Evolutionary conservation across 2,888 invertebrate species (phyloP).

Genomic region (Mesopsocus fuscifrons): DNA sequence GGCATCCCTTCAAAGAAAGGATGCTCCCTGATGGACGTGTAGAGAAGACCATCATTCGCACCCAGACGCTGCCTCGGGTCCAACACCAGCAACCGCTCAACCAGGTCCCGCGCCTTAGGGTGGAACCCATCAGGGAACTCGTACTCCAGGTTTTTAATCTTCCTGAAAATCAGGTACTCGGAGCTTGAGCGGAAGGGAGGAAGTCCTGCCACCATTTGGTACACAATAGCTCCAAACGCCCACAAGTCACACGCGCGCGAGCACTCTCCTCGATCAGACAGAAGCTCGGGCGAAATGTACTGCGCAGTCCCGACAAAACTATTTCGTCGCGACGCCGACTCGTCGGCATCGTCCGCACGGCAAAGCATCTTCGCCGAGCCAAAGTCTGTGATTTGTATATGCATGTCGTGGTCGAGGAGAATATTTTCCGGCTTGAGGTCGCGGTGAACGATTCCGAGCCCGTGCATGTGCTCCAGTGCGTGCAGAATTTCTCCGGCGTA

Average conservation of each 20-base stretch:
- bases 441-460: slow-evolving; percentile 76
- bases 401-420: slow-evolving; percentile 85
- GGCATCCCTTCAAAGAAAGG: slow-evolving; percentile 67
- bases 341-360: slow-evolving; percentile 23
- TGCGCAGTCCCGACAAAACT: slow-evolving; percentile 98
- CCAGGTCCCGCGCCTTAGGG: slow-evolving; percentile 66
- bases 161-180: slow-evolving; percentile 92
- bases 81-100: slow-evolving; percentile 61
- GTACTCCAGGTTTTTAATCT: slow-evolving; percentile 78
- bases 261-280: slow-evolving; percentile 52
- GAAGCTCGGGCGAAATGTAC: slow-evolving; percentile 93
- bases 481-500: slow-evolving; percentile 86
- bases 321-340: slow-evolving; percentile 37
- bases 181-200: slow-evolving; percentile 81
- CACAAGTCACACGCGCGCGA: slow-evolving; percentile 78
- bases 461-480: slow-evolving; percentile 82
- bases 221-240: slow-evolving; percentile 93
- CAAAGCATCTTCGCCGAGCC: slow-evolving; percentile 79
- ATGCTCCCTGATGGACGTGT: slow-evolving; percentile 69
- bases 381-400: slow-evolving; percentile 91
- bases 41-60: slow-evolving; percentile 50
- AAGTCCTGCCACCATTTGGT: slow-evolving; percentile 88
- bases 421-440: slow-evolving; percentile 98
- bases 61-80: slow-evolving; percentile 69
- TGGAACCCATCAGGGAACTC: slow-evolving; percentile 86